Conservation (phyloP, 2,113 vertebrate species). For the Trinectes maculatus region DNA sequence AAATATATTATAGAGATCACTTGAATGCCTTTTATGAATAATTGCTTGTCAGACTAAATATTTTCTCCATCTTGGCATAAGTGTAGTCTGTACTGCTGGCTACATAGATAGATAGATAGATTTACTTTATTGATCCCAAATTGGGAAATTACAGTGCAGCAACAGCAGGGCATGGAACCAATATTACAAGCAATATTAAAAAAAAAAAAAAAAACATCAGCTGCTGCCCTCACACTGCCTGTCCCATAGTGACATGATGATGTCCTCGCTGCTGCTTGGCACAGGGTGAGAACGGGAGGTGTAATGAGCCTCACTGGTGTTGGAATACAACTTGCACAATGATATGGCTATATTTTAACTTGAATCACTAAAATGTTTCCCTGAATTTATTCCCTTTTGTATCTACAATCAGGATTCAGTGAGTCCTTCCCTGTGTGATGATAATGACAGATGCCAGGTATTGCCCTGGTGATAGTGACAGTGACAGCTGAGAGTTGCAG, state of each 20-base stretch:
- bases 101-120: too few species aligned
- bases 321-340: background rate
- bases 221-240: background rate
- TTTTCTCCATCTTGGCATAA: background rate
- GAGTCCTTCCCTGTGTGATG: background rate
- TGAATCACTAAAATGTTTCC: conserved; percentile 4
- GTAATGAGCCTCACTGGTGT: conserved; percentile 20
- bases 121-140: too few species aligned
- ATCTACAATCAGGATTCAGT: background rate
- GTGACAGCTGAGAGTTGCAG: too few species aligned
- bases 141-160: too few species aligned
- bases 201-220: too few species aligned
- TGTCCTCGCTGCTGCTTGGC: conserved; percentile 13
- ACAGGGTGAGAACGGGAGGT: background rate
- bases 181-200: too few species aligned
- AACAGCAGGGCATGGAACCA: too few species aligned
- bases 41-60: background rate
- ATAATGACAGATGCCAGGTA: conserved; percentile 21
- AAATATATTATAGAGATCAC: background rate
- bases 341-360: background rate
- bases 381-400: background rate
- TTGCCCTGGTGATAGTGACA: too few species aligned
- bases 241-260: conserved; percentile 10
- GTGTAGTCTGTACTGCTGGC: background rate
- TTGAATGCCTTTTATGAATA: background rate